phyloP scores from a whole-genome alignment of 2,797 vertebrate species.

The Gadopsis marmoratus region DNA sequence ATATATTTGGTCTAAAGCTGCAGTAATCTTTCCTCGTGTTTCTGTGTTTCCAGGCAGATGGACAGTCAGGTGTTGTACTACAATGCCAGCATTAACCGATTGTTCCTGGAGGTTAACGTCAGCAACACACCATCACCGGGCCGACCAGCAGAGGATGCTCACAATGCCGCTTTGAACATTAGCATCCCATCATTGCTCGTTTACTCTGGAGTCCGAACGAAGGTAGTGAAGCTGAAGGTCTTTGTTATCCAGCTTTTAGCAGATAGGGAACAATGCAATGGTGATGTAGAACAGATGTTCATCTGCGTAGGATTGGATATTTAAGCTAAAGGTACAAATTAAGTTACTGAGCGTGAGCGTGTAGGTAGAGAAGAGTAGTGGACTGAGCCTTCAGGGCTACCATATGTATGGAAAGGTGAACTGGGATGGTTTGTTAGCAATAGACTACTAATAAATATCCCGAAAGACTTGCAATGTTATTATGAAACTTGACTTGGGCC shows the following conservation, averaged over 20 bases:
- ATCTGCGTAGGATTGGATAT: neutral
- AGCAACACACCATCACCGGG: constrained; percentile 46
- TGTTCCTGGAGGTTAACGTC: constrained; percentile 63
- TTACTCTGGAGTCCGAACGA: constrained; percentile 61
- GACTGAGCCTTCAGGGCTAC: neutral
- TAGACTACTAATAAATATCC: neutral
- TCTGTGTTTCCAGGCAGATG: constrained; percentile 48
- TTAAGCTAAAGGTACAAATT: neutral
- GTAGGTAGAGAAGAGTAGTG: neutral
- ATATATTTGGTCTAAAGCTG: neutral
- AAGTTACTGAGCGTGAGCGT: neutral
- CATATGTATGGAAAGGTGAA: neutral
- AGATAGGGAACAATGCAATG: no score
- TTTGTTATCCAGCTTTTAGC: neutral
- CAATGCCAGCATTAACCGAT: constrained; percentile 13
- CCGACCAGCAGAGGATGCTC: constrained; percentile 70
- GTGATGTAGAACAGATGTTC: neutral
- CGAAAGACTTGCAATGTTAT: neutral
- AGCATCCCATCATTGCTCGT: constrained; percentile 52
- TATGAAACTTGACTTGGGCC: neutral
- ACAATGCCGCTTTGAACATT: constrained; percentile 50
- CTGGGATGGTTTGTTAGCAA: neutral
- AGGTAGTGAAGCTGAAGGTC: constrained; percentile 32
- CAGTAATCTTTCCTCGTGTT: neutral
- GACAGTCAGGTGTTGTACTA: constrained; percentile 50